phyloP scores from a whole-genome alignment of 2,888 invertebrate species.

The Lithophane socia region DNA sequence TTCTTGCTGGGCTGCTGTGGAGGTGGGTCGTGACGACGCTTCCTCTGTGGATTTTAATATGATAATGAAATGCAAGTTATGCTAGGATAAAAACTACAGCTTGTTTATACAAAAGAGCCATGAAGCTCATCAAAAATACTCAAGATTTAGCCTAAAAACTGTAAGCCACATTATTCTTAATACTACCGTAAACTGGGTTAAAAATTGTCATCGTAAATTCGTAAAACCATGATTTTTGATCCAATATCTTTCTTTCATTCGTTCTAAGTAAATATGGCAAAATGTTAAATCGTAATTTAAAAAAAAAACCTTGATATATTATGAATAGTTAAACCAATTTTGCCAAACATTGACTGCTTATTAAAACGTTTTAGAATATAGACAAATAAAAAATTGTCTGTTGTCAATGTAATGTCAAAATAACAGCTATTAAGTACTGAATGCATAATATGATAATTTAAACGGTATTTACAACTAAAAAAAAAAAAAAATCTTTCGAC shows the following conservation, averaged over 20 bases:
- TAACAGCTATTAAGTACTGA: too few relatives aligned
- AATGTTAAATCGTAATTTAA: background rate
- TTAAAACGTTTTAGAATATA: background rate
- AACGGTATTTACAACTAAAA: too few relatives aligned
- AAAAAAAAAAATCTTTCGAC: too few relatives aligned
- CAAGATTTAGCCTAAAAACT: background rate
- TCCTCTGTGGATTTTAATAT: slow-evolving; percentile 75
- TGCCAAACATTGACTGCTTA: background rate
- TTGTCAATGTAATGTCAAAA: too few relatives aligned
- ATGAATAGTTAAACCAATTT: background rate
- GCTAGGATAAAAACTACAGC: background rate
- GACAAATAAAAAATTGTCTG: too few relatives aligned
- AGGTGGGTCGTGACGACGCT: slow-evolving; percentile 82
- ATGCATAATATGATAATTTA: too few relatives aligned
- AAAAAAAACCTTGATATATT: background rate
- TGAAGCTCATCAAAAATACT: background rate
- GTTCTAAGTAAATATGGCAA: background rate
- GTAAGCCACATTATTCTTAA: too few relatives aligned
- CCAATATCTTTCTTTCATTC: background rate
- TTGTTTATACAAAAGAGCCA: background rate
- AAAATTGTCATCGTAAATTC: background rate
- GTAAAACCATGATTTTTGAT: background rate
- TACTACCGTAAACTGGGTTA: background rate
- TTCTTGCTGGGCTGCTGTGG: slow-evolving; percentile 81
- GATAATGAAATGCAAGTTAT: background rate